These are phyloP conservation scores for Carcina quercana DNA, from an alignment of 2,888 invertebrate species.

Conservation along the genomic window DNA sequence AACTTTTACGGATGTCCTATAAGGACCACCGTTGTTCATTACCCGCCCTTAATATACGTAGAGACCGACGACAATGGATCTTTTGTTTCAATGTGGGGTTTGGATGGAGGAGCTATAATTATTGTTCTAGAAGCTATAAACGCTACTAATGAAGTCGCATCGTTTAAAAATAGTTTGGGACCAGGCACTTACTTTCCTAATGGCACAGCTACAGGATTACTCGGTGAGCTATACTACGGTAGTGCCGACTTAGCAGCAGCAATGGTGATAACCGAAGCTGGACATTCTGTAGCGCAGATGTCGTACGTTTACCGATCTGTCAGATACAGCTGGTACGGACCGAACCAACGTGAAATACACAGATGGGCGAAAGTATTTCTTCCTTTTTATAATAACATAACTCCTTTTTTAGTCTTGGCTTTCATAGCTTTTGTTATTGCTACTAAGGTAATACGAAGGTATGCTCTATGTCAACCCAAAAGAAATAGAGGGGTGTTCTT, in stretches of 20 bases:
- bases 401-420: conserved; percentile 25
- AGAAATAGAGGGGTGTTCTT: conserved; percentile 20
- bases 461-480: conserved; percentile 14
- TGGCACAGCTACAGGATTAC: conserved; percentile 25
- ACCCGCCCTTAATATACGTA: conserved; percentile 25
- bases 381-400: conserved; percentile 30
- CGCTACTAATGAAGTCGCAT: conserved; percentile 27
- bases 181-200: too few relatives aligned
- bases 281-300: conserved; percentile 26
- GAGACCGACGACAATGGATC: conserved; percentile 22
- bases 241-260: conserved; percentile 32
- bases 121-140: conserved; percentile 29
- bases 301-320: conserved; percentile 26
- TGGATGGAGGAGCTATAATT: conserved; percentile 30
- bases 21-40: conserved; percentile 22
- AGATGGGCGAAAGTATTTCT: conserved; percentile 34
- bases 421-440: conserved; percentile 22
- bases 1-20: conserved; percentile 43
- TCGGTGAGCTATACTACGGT: conserved; percentile 28
- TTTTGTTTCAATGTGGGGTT: conserved; percentile 25
- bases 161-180: too few relatives aligned
- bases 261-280: too few relatives aligned
- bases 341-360: conserved; percentile 30
- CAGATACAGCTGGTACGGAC: conserved; percentile 37
- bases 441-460: conserved; percentile 20